Base-by-base conservation (phyloP, 2,888 invertebrate genomes). In the Luperina testacea region DNA sequence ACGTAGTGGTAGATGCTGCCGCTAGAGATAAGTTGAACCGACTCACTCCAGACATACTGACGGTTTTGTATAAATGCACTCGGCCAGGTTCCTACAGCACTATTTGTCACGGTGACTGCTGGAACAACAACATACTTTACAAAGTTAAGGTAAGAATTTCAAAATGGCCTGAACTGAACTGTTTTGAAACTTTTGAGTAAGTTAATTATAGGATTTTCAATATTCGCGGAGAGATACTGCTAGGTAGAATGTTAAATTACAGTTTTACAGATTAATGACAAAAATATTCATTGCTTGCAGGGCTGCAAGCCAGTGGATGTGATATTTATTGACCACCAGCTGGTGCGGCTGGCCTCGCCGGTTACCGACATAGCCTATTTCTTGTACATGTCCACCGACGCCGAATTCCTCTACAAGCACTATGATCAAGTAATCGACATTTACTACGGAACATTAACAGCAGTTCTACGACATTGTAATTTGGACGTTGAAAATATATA, bases 41-140 rank as follows among this genome's bases (percentile, higher is more conserved):
- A 74, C 89, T 94, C 63, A 80, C 90, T 67, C 90, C 93, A 38
- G 84, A 93, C 72, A 92, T 96, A 84, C 85, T 91, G 72, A 85
- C 87, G 24, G 89, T 94, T 80, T 87, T 95, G 80, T 89, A 93
- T 85, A 94, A 93, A 90, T 93, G 93, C 82, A 92, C 93, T 17
- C 90, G 88, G 78, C 88, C 92, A 48, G 87, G 89, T 68, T 77
- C 87, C 32, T 92, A 93, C 75, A 92, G 93, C 73, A 88, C 90
- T 61, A 91, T 96, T 87, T 95, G 95, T 87, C 96, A 96, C 75
- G 94, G 92, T n/a, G 95, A 96, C 83, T 94, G 94, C 88, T 96
- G 95, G 96, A 94, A 91, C 81, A 95, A 95, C 85, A 96, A 95
- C 78, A 90, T 94, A 67, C 27, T 94, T 7, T 95, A 91, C 78